phyloP scores from a whole-genome alignment of 1,140 invertebrate species.

The Drosophila yakuba region DNA sequence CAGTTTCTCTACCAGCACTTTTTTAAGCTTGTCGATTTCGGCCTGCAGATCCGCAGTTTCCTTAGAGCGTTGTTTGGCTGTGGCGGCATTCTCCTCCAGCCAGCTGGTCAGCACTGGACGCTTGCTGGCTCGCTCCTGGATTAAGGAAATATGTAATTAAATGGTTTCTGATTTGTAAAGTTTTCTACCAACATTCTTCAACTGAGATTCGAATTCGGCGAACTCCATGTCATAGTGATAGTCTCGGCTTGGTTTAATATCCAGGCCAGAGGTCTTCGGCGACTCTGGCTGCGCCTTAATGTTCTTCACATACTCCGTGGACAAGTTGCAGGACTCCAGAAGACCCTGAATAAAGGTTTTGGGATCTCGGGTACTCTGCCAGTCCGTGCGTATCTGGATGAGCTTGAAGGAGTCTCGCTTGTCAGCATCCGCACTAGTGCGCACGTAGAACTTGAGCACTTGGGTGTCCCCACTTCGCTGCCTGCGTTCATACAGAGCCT shows the following conservation, averaged over 20 bases:
- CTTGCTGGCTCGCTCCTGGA: slow-evolving; percentile 68
- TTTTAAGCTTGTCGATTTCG: slow-evolving; percentile 88
- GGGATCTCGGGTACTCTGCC: slow-evolving; percentile 86
- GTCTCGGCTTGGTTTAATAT: slow-evolving; percentile 57
- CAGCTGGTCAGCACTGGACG: slow-evolving; percentile 84
- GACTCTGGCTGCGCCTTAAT: slow-evolving; percentile 82
- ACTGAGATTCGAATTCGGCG: slow-evolving; percentile 59
- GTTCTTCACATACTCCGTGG: slow-evolving; percentile 93
- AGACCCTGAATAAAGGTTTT: slow-evolving; percentile 91
- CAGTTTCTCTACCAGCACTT: slow-evolving; percentile 86
- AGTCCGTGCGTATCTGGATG: slow-evolving; percentile 86
- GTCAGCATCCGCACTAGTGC: slow-evolving; percentile 86
- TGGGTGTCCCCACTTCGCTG: slow-evolving; percentile 85
- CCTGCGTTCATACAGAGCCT: slow-evolving; percentile 88
- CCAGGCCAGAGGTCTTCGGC: slow-evolving; percentile 19
- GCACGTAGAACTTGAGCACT: slow-evolving; percentile 90
- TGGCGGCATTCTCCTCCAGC: slow-evolving; percentile 88
- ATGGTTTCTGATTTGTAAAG: too few relatives aligned
- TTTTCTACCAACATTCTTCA: slow-evolving; percentile 45
- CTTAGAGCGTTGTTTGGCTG: slow-evolving; percentile 87
- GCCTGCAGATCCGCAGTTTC: slow-evolving; percentile 88
- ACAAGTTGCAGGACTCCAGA: slow-evolving; percentile 91
- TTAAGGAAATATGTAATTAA: not conserved
- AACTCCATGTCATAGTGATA: slow-evolving; percentile 69
- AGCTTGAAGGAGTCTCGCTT: slow-evolving; percentile 87